phyloP scores from a whole-genome alignment of 2,888 invertebrate species.

The Conomelus anceps region DNA sequence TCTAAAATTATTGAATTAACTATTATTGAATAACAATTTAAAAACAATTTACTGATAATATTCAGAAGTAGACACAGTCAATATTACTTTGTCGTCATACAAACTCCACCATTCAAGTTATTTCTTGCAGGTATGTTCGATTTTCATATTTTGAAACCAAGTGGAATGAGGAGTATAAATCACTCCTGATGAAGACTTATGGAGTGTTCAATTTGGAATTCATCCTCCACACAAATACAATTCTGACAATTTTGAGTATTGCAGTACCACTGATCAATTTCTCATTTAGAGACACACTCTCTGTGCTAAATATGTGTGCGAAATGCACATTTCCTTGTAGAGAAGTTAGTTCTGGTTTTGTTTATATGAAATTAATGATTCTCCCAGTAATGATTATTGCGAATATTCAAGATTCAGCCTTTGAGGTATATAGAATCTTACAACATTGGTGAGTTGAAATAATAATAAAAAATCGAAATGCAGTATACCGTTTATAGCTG shows the following conservation, averaged over 20 bases:
- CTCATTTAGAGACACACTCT: not conserved
- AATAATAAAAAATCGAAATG: too few species aligned
- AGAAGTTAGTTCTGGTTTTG: not conserved
- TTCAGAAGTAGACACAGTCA: too few species aligned
- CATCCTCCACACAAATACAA: not conserved
- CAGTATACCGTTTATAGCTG: too few species aligned
- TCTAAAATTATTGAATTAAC: too few species aligned
- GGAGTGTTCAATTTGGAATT: not conserved
- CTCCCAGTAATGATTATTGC: not conserved
- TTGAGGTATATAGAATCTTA: not conserved
- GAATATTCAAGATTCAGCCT: not conserved
- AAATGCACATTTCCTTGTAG: not conserved
- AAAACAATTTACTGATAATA: too few species aligned
- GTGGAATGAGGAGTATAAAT: not conserved
- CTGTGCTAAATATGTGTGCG: not conserved
- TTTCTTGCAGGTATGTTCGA: not conserved
- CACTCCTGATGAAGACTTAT: not conserved
- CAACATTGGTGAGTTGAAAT: not conserved
- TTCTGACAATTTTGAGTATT: not conserved
- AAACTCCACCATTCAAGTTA: not conserved
- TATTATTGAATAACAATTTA: too few species aligned
- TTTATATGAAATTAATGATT: not conserved
- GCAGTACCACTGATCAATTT: not conserved
- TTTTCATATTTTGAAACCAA: not conserved
- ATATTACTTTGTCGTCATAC: too few species aligned